A percentile compares a stretch with the other conserved stretches of the same genome.
These are phyloP conservation scores for Drosophila leontia DNA, from an alignment of 1,140 invertebrate genomes.

Conservation along the genomic window DNA sequence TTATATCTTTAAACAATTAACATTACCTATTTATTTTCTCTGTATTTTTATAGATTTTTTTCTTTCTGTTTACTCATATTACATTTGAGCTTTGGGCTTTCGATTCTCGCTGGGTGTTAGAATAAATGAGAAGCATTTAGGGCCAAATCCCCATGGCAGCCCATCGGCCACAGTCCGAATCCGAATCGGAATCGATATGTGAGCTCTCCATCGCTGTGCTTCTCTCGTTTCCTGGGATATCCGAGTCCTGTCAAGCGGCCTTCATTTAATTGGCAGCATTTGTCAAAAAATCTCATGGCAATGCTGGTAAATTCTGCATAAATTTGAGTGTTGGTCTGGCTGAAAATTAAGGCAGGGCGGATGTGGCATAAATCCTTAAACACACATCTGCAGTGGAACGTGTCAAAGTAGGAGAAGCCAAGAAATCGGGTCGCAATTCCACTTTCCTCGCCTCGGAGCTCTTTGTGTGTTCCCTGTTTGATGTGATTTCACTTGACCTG, in stretches of 20 bases:
- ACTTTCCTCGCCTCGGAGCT: constrained; percentile 53
- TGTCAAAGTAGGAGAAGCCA: constrained; percentile 50
- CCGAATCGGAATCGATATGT: constrained; percentile 44
- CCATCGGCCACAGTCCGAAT: constrained; percentile 28
- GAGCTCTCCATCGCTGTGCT: constrained; percentile 6
- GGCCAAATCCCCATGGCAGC: constrained; percentile 49
- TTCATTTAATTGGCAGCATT: constrained; percentile 54
- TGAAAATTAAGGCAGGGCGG: not conserved
- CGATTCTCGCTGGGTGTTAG: constrained; percentile 55
- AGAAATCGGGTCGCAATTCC: constrained; percentile 60
- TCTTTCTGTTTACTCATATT: constrained; percentile 18
- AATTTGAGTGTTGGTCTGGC: constrained; percentile 7
- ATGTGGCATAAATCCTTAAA: constrained; percentile 15
- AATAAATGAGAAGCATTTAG: constrained; percentile 63
- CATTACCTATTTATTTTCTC: not conserved
- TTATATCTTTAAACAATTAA: no score
- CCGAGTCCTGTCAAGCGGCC: constrained; percentile 24
- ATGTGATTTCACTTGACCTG: constrained; percentile 64
- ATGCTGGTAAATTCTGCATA: constrained; percentile 23
- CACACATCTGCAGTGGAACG: constrained; percentile 42
- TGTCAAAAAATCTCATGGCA: constrained; percentile 42
- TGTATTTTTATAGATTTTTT: not conserved
- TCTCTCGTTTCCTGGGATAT: constrained; percentile 16
- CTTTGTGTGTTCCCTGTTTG: constrained; percentile 43
- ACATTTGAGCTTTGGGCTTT: constrained; percentile 54